These are phyloP conservation scores for Saccopteryx leptura DNA, from an alignment of 2,113 vertebrate genomes.

Conservation along the genomic window DNA sequence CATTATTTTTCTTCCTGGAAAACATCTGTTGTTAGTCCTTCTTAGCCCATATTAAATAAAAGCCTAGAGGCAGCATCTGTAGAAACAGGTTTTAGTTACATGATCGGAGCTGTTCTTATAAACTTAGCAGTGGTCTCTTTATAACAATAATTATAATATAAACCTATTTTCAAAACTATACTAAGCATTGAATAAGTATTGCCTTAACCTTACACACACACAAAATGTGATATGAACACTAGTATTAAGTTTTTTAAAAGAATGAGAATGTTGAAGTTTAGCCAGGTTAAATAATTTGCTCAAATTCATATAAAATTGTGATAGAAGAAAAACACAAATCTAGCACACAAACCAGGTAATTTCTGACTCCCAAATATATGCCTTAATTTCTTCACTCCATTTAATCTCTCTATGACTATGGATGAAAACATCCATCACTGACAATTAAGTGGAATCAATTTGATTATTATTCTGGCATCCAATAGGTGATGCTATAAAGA, in stretches of 20 bases:
- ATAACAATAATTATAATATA: background rate
- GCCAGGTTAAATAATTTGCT: background rate
- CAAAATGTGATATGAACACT: background rate
- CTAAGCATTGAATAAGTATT: background rate
- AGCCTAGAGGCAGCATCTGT: background rate
- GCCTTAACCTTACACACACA: background rate
- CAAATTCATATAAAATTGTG: background rate
- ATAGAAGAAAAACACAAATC: background rate
- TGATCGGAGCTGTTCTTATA: background rate
- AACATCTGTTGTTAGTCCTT: constrained; percentile 70
- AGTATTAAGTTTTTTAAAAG: background rate
- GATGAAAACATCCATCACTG: background rate
- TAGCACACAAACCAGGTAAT: background rate
- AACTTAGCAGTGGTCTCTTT: background rate
- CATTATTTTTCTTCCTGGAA: constrained; percentile 74
- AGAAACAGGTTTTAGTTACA: background rate
- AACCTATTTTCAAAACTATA: background rate
- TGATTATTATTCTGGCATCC: background rate
- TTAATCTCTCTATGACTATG: background rate
- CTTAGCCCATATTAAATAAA: constrained; percentile 33
- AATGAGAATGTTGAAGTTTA: background rate
- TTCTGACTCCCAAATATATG: background rate
- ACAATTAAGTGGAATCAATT: background rate
- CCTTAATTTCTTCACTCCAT: background rate
- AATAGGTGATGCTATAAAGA: background rate